These are phyloP conservation scores for Patella depressa DNA, from an alignment of 2,888 invertebrate species.

Conservation along the genomic window DNA sequence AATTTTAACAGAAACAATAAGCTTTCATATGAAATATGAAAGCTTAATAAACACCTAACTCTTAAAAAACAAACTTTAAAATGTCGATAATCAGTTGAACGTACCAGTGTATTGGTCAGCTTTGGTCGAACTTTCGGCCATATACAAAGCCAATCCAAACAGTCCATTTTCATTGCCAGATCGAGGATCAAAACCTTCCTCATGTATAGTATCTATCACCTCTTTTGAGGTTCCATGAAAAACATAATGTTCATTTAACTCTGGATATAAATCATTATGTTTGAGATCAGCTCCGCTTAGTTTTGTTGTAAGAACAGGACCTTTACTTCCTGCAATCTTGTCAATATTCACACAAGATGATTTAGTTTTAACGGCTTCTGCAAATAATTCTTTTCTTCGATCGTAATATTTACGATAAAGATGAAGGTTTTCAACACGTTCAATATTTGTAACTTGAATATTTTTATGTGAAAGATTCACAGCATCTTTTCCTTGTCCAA, in stretches of 20 bases:
- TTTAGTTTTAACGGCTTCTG: constrained; percentile 23
- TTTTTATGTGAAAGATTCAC: constrained; percentile 27
- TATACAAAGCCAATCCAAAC: constrained; percentile 56
- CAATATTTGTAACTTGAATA: constrained; percentile 42
- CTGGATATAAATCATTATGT: constrained; percentile 35
- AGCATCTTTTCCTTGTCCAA: constrained; percentile 54
- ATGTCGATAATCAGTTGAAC: not conserved
- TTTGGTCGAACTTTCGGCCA: constrained; percentile 55
- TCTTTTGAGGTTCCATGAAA: constrained; percentile 56
- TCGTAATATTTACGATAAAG: constrained; percentile 44
- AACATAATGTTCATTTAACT: constrained; percentile 51
- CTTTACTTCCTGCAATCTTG: constrained; percentile 22
- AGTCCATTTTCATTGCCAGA: constrained; percentile 39
- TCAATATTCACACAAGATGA: constrained; percentile 26
- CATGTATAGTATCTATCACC: constrained; percentile 38
- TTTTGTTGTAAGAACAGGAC: constrained; percentile 15
- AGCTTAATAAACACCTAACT: too few species aligned
- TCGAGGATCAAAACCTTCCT: constrained; percentile 47
- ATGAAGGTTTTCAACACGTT: constrained; percentile 50
- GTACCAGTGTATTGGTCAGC: constrained; percentile 56
- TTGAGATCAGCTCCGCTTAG: constrained; percentile 15
- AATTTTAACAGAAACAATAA: too few species aligned
- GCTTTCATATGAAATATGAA: too few species aligned
- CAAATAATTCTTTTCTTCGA: constrained; percentile 35
- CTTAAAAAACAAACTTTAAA: too few species aligned